Conservation (phyloP, 53 echinoderm and acorn worm species). For the Hippasteria phrygiana region DNA sequence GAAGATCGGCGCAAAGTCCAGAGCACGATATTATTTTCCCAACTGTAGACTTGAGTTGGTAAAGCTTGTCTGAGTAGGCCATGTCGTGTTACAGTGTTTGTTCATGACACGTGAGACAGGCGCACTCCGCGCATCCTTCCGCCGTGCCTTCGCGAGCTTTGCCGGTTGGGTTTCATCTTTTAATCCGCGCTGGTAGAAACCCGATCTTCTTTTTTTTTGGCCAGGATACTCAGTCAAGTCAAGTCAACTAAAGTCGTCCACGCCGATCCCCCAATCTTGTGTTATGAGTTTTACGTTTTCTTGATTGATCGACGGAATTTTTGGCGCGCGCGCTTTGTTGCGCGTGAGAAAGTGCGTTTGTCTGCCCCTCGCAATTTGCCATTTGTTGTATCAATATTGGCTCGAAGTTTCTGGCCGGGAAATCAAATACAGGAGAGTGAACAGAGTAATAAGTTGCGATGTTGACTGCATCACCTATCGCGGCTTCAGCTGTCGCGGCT, state of each 20-base stretch:
- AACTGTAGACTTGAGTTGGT: neutral
- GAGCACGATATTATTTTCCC: neutral
- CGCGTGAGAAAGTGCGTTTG: neutral
- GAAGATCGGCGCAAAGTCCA: no score
- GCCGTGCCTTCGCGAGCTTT: neutral
- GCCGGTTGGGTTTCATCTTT: slow-evolving; percentile 11
- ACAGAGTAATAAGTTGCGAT: neutral
- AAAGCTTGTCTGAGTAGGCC: neutral
- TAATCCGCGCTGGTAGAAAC: slow-evolving; percentile 20
- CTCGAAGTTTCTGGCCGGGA: neutral
- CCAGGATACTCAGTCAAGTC: neutral
- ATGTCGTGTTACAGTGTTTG: neutral
- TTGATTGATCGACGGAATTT: neutral
- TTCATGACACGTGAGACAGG: slow-evolving; percentile 3
- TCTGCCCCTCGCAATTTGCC: neutral
- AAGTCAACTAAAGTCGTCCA: neutral
- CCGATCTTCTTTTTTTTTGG: neutral
- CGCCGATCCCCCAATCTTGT: neutral
- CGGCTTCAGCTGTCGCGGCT: no score
- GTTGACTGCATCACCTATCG: neutral
- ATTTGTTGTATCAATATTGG: neutral
- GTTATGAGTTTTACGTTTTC: neutral
- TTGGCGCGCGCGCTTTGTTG: neutral
- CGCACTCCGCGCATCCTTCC: neutral
- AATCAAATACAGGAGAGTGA: neutral